A percentile compares a stretch with the other conserved stretches of the same genome.
phyloP scores from a whole-genome alignment of 2,113 vertebrate genomes.

The Lophotis ruficrista region DNA sequence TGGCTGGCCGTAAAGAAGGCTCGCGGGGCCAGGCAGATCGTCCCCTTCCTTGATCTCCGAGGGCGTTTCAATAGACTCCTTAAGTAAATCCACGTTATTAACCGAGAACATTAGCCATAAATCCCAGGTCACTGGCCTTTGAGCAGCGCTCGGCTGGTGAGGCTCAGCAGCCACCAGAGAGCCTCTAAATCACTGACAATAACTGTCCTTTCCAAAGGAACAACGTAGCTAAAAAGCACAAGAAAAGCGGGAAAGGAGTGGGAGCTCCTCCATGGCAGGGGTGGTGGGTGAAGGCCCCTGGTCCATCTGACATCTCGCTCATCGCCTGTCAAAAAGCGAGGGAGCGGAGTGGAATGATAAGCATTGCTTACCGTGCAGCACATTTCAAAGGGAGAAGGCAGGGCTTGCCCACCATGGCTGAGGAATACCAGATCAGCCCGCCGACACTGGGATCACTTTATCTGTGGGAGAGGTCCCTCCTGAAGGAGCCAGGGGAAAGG shows the following conservation, averaged over 20 bases:
- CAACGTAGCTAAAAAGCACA: neutral
- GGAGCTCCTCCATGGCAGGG: neutral
- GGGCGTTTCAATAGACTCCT: conserved; percentile 26
- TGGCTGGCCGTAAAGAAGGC: neutral
- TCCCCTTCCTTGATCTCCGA: neutral
- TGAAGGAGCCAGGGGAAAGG: neutral
- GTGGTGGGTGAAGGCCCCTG: neutral
- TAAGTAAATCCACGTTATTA: conserved; percentile 63
- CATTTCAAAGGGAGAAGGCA: neutral
- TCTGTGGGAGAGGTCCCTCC: neutral
- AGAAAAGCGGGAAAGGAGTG: neutral
- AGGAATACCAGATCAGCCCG: neutral
- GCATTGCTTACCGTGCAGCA: neutral
- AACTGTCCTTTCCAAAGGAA: conserved; percentile 67
- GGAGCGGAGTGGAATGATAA: neutral
- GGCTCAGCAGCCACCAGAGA: conserved; percentile 38
- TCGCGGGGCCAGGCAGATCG: neutral
- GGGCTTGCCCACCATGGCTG: neutral
- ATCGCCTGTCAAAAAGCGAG: neutral
- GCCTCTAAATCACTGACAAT: conserved; percentile 76
- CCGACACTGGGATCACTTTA: neutral
- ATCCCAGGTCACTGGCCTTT: conserved; percentile 80
- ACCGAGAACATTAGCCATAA: conserved; percentile 66
- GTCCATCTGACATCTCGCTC: neutral
- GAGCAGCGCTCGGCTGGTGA: conserved; percentile 59